These are phyloP conservation scores for Cataglyphis altisquamis DNA, from an alignment of 2,888 invertebrate genomes.

Conservation along the genomic window DNA sequence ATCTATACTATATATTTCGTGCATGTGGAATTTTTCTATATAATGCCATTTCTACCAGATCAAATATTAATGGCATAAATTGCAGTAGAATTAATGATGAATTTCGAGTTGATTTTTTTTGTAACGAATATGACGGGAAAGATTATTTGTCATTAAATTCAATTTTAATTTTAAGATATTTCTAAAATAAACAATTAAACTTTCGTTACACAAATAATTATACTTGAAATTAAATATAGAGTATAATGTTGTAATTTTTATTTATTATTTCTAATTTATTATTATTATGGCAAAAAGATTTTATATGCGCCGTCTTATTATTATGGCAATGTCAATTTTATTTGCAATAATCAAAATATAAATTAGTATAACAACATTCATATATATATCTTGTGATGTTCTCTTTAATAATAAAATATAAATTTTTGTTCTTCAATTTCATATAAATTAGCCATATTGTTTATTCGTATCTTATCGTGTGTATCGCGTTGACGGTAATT, in stretches of 20 bases:
- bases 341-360: neutral
- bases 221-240: neutral
- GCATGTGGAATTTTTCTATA: neutral
- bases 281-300: neutral
- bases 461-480: constrained; percentile 28
- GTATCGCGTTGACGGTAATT: constrained; percentile 25
- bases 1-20: constrained; percentile 15
- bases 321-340: neutral
- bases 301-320: neutral
- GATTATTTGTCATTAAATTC: neutral
- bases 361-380: neutral
- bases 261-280: constrained; percentile 18
- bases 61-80: constrained; percentile 31
- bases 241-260: neutral
- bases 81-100: neutral
- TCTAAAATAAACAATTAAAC: neutral
- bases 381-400: neutral
- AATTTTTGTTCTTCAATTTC: neutral
- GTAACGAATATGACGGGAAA: neutral
- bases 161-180: neutral
- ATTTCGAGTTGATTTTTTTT: constrained; percentile 1
- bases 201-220: neutral
- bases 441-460: constrained; percentile 17
- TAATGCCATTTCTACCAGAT: constrained; percentile 12
- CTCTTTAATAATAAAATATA: neutral